Base-by-base conservation (phyloP, 2,113 vertebrate genomes). In the Climacteris rufus region DNA sequence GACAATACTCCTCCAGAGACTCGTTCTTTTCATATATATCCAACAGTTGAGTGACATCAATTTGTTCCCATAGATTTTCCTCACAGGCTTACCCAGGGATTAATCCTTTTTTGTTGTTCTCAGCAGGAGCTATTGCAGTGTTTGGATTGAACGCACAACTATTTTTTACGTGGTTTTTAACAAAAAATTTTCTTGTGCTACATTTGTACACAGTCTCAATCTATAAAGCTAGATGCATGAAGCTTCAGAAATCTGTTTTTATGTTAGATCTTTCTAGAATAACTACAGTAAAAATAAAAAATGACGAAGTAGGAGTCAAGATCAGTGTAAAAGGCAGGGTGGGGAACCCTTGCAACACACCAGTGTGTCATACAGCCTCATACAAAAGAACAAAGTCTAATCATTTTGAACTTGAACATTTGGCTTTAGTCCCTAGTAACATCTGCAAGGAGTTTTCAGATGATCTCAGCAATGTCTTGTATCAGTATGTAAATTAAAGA, bases 381-480 rank as follows among this genome's bases (percentile, higher is more conserved):
- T 2, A 79, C 68, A 82, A 86, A 83, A 93, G 91, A 94, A 57
- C 91, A 40, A 96, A 97, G 94, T 96, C 81, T 75, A 89, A 85
- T 61, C 2, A 71, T 85, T 86, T 83, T 87, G 81, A 94, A 96
- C 88, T 95, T 89, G 71, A 94, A 91, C 64, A 0, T 64, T 90
- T 96, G 94, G 88, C 95, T 91, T 61, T 40, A 65, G 80, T 89
- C 80, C 89, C 57, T 63, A 63, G 31, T 47, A 96, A 96, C 96
- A 97, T 97, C 97, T 98, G 95, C 80, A 83, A 93, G 88, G 72
- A 90, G 89, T 97, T 93, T 96, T 75, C 86, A 85, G 79, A 89
- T 88, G 45, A 97, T 76, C 94, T 97, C 92, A 95, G 93, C 92
- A 90, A 95, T 50, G 74, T 75, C 86, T 85, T 93, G 20, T 86